phyloP scores from a whole-genome alignment of 2,113 vertebrate genomes.

The Proterorhinus semilunaris region DNA sequence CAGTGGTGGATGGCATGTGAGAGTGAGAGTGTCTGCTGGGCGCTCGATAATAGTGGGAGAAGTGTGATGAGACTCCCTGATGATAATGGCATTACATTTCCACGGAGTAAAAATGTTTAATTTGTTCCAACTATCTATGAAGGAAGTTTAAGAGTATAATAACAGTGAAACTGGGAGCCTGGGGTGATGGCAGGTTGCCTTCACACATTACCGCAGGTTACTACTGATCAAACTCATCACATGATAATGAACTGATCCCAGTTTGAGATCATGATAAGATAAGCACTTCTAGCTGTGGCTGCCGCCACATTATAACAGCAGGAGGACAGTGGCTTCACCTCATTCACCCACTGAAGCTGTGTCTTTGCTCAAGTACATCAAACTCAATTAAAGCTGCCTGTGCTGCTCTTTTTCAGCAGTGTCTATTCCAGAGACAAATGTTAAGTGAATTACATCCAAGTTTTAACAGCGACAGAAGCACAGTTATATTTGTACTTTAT shows the following conservation, averaged over 20 bases:
- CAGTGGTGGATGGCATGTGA: constrained; percentile 11
- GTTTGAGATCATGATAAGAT: constrained; percentile 53
- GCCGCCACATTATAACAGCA: constrained; percentile 20
- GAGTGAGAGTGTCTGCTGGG: constrained; percentile 22
- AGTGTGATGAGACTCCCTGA: constrained; percentile 30
- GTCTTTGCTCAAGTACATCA: constrained; percentile 32
- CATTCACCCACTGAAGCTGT: constrained; percentile 25
- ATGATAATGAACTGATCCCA: constrained; percentile 51
- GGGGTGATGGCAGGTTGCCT: constrained; percentile 49
- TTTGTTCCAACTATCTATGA: constrained; percentile 3
- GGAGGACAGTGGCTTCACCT: constrained; percentile 37
- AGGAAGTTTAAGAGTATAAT: constrained; percentile 18
- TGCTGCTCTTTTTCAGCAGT: constrained; percentile 16
- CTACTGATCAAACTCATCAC: constrained; percentile 55
- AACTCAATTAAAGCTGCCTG: constrained; percentile 49
- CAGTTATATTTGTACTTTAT: constrained; percentile 30
- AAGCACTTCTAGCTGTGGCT: constrained; percentile 34
- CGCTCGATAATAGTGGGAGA: constrained; percentile 29
- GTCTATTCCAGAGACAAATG: constrained; percentile 45
- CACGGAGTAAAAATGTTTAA: constrained; percentile 17
- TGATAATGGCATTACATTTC: constrained; percentile 17
- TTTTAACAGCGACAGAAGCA: constrained; percentile 37
- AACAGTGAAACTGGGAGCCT: constrained; percentile 27
- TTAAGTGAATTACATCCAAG: constrained; percentile 65
- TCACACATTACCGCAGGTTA: constrained; percentile 46